Conservation (phyloP, 2,888 invertebrate species). For the Mystacides longicornis region DNA sequence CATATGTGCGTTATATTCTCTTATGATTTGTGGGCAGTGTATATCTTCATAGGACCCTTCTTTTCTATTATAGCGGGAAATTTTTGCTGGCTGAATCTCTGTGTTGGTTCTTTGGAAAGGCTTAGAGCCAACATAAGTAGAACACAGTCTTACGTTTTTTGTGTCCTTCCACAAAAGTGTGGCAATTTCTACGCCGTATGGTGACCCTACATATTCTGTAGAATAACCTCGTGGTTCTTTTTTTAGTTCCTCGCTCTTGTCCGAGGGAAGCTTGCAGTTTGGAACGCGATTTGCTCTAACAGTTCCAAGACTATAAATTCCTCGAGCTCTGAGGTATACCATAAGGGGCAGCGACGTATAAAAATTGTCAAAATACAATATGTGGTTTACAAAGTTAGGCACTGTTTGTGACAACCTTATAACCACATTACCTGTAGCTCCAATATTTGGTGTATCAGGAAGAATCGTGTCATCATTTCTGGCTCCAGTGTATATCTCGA, state of each 20-base stretch:
- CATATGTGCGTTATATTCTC: constrained; percentile 3
- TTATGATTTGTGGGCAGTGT: neutral
- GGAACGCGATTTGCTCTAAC: constrained; percentile 1
- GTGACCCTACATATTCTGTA: neutral
- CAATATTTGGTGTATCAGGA: constrained; percentile 22
- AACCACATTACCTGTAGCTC: constrained; percentile 24
- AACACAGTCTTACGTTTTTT: constrained; percentile 1
- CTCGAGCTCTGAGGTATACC: constrained; percentile 1
- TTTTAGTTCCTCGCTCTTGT: neutral
- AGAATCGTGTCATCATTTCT: constrained; percentile 23
- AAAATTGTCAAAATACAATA: constrained; percentile 6
- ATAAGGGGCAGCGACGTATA: neutral
- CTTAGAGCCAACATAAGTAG: constrained; percentile 1
- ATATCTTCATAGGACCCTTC: neutral
- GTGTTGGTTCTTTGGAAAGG: constrained; percentile 3
- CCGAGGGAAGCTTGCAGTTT: neutral
- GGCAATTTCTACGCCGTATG: neutral
- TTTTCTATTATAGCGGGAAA: neutral
- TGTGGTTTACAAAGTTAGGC: constrained; percentile 3
- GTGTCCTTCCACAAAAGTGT: constrained; percentile 3
- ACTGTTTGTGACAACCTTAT: constrained; percentile 19
- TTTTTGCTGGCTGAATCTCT: neutral
- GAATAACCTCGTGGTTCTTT: constrained; percentile 4
- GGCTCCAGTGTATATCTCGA: constrained; percentile 15
- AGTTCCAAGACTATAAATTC: constrained; percentile 4